phyloP scores from a whole-genome alignment of 92 coral and sea anemone genomes.

The Palythoa caribaeorum region DNA sequence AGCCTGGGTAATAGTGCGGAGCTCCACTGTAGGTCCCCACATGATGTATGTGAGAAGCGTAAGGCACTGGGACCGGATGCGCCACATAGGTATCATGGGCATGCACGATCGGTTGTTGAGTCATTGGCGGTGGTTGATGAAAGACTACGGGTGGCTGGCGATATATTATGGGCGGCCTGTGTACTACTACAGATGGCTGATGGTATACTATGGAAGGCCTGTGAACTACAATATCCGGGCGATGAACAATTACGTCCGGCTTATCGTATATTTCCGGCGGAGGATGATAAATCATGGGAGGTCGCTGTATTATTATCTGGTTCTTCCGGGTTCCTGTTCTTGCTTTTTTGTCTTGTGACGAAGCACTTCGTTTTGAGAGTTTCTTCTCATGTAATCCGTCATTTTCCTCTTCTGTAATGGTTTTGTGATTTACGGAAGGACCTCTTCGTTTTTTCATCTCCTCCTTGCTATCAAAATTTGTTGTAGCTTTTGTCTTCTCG shows the following conservation, averaged over 20 bases:
- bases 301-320: constrained; percentile 79
- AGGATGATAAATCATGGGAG: constrained; percentile 87
- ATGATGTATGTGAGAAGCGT: constrained; percentile 60
- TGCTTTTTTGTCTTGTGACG: constrained; percentile 9
- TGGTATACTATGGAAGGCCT: constrained; percentile 87
- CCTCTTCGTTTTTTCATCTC: not conserved
- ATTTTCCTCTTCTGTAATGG: not conserved
- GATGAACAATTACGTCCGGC: constrained; percentile 82
- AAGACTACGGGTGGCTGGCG: constrained; percentile 87
- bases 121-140: constrained; percentile 93
- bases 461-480: not conserved
- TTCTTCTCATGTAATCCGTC: not conserved
- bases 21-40: constrained; percentile 76
- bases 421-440: not conserved
- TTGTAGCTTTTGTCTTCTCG: not conserved
- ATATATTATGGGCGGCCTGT: constrained; percentile 87
- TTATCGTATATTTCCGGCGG: constrained; percentile 92
- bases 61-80: constrained; percentile 73
- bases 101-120: constrained; percentile 76
- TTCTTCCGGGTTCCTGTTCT: constrained; percentile 63
- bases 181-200: constrained; percentile 87
- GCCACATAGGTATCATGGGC: constrained; percentile 79
- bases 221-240: constrained; percentile 89
- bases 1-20: constrained; percentile 74
- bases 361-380: too few species aligned